phyloP scores from a whole-genome alignment of 2,888 invertebrate species.

The Periphyllus acericola region DNA sequence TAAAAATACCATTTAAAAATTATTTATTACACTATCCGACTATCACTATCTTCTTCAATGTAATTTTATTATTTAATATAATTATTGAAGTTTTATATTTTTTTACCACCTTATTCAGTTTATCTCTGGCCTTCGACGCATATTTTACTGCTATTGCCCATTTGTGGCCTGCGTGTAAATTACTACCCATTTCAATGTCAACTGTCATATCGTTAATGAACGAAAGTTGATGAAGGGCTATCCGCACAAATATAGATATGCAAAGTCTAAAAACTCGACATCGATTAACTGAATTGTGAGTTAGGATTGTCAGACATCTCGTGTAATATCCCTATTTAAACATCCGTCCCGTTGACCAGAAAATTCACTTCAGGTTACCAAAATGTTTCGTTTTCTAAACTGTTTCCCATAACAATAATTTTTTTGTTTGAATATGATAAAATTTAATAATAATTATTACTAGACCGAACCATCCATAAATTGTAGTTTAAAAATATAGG shows the following conservation, averaged over 20 bases:
- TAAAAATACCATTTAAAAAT: background rate
- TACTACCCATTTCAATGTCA: background rate
- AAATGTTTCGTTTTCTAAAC: too few relatives aligned
- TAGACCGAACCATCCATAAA: too few relatives aligned
- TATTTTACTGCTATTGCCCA: background rate
- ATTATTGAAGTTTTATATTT: background rate
- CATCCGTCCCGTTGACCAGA: too few relatives aligned
- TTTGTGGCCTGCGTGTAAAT: background rate
- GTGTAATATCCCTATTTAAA: too few relatives aligned
- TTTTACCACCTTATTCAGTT: background rate
- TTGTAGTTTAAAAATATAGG: too few relatives aligned
- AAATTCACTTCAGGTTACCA: too few relatives aligned
- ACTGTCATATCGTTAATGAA: background rate
- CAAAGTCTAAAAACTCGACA: background rate
- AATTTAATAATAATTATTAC: too few relatives aligned
- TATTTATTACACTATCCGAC: background rate
- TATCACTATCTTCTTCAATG: background rate
- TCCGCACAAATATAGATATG: background rate
- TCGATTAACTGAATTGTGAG: background rate
- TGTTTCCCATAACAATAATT: too few relatives aligned
- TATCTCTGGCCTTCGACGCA: background rate
- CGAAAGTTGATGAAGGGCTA: background rate
- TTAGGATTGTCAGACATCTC: background rate
- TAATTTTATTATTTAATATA: conserved; percentile 8
- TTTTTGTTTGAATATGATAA: too few relatives aligned